phyloP scores from a whole-genome alignment of 2,113 vertebrate genomes.

The Podarcis cretensis region DNA sequence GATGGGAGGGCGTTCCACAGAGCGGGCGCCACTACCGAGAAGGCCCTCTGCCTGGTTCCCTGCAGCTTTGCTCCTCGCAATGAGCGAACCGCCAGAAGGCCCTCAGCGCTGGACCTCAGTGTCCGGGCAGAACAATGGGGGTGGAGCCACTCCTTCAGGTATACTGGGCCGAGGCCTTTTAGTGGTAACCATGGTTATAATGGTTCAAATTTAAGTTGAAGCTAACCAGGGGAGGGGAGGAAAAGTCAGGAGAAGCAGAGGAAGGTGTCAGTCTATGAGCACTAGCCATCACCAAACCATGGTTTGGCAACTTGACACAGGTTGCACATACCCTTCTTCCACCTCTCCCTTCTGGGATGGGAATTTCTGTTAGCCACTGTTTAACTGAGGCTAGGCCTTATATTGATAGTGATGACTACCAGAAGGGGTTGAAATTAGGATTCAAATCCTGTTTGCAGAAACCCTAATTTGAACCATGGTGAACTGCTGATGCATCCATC shows the following conservation, averaged over 20 bases:
- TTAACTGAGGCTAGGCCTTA: background rate
- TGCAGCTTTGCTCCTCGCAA: too few species aligned
- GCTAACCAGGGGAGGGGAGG: background rate
- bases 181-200: background rate
- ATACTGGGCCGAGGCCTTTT: background rate
- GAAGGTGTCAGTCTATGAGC: background rate
- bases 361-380: background rate
- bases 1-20: too few species aligned
- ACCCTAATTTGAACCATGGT: background rate
- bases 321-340: background rate
- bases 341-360: background rate
- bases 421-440: background rate
- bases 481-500: background rate
- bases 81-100: too few species aligned
- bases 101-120: too few species aligned
- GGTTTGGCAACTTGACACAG: background rate
- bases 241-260: background rate
- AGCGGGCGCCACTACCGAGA: too few species aligned
- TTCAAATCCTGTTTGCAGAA: background rate
- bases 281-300: background rate
- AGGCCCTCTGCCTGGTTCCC: too few species aligned
- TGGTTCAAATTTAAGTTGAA: background rate
- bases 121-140: too few species aligned
- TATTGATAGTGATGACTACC: background rate
- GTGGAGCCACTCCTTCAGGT: too few species aligned